A percentile compares a stretch with the other conserved stretches of the same genome.
phyloP scores from a whole-genome alignment of 2,113 vertebrate species.

The Myocastor coypus region DNA sequence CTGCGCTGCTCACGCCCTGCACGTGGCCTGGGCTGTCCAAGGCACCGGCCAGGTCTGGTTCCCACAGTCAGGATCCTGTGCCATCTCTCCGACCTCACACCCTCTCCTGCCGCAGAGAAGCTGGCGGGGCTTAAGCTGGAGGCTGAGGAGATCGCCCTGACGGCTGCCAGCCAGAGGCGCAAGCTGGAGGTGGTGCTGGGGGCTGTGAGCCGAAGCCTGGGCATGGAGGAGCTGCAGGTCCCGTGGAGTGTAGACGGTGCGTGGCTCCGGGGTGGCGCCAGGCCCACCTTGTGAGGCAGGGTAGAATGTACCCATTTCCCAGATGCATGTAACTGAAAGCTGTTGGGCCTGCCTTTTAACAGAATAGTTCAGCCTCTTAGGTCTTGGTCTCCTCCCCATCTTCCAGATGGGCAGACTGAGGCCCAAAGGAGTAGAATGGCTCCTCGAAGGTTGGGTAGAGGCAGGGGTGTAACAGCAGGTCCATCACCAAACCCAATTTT shows the following conservation, averaged over 20 bases:
- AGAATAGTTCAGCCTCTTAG: rapidly evolving
- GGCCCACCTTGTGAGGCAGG: background rate
- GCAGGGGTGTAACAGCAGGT: rapidly evolving
- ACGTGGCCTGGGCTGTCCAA: background rate
- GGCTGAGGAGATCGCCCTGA: constrained; percentile 92
- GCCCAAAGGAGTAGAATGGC: rapidly evolving
- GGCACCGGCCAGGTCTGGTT: background rate
- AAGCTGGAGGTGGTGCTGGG: constrained; percentile 91
- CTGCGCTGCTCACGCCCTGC: too few relatives aligned
- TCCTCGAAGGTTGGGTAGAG: background rate
- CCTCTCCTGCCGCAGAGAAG: constrained; percentile 83
- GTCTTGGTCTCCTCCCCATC: background rate
- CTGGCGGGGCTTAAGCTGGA: constrained; percentile 87
- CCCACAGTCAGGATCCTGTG: background rate
- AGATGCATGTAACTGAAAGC: rapidly evolving
- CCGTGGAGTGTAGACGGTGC: constrained; percentile 93
- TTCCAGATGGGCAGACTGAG: background rate
- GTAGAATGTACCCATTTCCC: background rate
- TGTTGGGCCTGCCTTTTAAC: rapidly evolving
- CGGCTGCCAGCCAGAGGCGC: constrained; percentile 87
- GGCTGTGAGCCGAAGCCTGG: constrained; percentile 87
- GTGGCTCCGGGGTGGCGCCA: constrained; percentile 71
- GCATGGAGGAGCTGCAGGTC: constrained; percentile 81
- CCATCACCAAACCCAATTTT: rapidly evolving
- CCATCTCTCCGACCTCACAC: background rate